Evolutionary conservation across 2,797 vertebrate genomes (phyloP).

Genomic region (Falco cherrug): DNA sequence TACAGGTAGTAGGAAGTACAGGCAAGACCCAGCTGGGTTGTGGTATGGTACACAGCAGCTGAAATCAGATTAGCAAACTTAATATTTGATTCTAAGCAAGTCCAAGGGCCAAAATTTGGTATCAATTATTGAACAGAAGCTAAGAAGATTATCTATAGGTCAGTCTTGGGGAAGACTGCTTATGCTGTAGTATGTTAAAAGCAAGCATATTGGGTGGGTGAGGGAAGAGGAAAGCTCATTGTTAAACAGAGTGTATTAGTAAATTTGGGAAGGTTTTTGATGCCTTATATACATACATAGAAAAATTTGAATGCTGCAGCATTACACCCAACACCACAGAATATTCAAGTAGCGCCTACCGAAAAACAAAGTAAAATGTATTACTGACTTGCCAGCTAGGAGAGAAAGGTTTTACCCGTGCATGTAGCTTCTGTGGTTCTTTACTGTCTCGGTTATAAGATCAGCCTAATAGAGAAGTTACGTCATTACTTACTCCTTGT

Average conservation of each 20-base stretch:
- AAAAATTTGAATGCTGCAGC: rapidly evolving
- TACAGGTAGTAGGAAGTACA: neutral
- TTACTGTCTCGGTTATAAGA: neutral
- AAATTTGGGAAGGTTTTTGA: neutral
- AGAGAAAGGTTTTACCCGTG: neutral
- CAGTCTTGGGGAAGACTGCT: neutral
- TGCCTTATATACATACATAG: neutral
- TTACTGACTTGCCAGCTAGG: neutral
- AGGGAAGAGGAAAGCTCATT: neutral
- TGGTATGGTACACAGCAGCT: neutral
- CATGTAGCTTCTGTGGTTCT: neutral
- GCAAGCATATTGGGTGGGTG: neutral
- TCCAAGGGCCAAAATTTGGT: neutral
- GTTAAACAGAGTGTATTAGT: neutral
- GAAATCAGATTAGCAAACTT: neutral
- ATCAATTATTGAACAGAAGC: neutral
- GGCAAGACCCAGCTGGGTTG: neutral
- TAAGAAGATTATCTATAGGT: neutral
- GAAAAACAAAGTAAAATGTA: neutral
- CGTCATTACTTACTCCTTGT: slow-evolving; percentile 88
- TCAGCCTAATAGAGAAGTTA: slow-evolving; percentile 26
- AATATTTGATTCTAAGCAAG: neutral
- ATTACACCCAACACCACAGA: neutral
- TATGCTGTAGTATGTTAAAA: neutral
- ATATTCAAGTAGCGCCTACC: too few relatives aligned